Percentiles rank a stretch among this genome's conserved stretches.
Conservation (phyloP, 2,888 invertebrate species). For the Zootermopsis nevadensis region DNA sequence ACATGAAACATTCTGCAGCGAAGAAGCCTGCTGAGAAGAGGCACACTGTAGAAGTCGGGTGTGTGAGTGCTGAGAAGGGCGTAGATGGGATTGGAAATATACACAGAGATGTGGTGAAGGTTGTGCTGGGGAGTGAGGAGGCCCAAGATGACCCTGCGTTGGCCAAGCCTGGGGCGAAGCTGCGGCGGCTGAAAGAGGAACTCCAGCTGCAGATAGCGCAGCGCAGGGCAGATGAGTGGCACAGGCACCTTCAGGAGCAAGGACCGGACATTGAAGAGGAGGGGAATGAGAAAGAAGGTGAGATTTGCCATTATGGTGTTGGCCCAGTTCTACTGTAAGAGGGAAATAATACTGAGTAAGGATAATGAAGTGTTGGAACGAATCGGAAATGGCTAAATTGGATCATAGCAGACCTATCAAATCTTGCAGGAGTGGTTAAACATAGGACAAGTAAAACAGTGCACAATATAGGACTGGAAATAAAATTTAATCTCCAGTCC, state of each 20-base stretch:
- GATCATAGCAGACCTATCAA: no score
- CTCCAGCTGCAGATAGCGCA: conserved; percentile 78
- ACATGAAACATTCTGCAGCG: conserved; percentile 73
- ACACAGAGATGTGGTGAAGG: conserved; percentile 62
- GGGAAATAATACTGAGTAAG: no score
- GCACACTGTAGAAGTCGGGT: conserved; percentile 52
- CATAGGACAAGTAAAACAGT: no score
- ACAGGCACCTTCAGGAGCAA: conserved; percentile 69
- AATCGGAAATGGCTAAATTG: no score
- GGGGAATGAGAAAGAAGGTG: conserved; percentile 30
- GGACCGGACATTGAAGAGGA: conserved; percentile 59
- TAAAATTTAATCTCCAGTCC: no score
- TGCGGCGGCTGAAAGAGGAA: conserved; percentile 76
- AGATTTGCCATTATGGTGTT: no score
- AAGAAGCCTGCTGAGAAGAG: conserved; percentile 55
- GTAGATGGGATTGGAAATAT: conserved; percentile 55
- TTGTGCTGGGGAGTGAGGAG: conserved; percentile 53
- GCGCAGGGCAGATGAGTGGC: conserved; percentile 77
- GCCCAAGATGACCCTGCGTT: conserved; percentile 58
- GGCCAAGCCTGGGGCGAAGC: conserved; percentile 76
- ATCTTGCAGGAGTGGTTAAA: no score
- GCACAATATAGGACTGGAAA: no score
- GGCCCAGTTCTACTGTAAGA: no score
- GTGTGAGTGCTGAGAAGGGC: conserved; percentile 60
- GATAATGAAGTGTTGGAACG: no score